These are phyloP conservation scores for Mareca strepera DNA, from an alignment of 2,797 vertebrate species.

Conservation along the genomic window DNA sequence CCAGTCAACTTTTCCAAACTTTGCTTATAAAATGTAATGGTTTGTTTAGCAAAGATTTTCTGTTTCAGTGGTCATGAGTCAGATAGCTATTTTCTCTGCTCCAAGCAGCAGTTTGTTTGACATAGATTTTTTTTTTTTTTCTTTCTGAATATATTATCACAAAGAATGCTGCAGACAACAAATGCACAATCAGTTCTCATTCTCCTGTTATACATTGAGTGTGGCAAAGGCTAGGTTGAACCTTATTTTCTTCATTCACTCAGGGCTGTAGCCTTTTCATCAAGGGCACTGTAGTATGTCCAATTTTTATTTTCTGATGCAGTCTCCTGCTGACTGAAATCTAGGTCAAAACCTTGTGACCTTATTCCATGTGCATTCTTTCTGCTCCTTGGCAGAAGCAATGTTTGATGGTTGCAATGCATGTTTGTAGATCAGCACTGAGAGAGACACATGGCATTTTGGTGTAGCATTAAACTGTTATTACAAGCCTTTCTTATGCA, in stretches of 20 bases:
- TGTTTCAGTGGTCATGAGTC: slow-evolving; percentile 35
- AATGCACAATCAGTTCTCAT: not conserved
- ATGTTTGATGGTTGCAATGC: slow-evolving; percentile 15
- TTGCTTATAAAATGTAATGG: slow-evolving; percentile 57
- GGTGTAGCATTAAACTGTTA: not conserved
- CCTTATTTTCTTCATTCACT: slow-evolving; percentile 19
- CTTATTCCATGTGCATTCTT: slow-evolving; percentile 31
- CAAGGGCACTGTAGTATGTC: slow-evolving; percentile 48
- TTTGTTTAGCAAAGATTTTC: slow-evolving; percentile 63
- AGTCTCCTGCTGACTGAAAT: slow-evolving; percentile 61
- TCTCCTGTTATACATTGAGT: not conserved
- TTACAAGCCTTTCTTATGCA: not conserved
- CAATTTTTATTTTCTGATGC: slow-evolving; percentile 65
- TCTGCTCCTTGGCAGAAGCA: not conserved
- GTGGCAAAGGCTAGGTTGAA: not conserved
- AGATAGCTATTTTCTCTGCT: slow-evolving; percentile 44
- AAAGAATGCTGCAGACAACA: not conserved
- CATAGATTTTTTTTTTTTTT: not conserved
- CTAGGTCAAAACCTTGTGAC: slow-evolving; percentile 68
- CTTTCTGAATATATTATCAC: not conserved
- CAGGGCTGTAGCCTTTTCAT: not conserved
- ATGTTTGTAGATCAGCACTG: not conserved
- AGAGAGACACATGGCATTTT: not conserved
- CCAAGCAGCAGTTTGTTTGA: slow-evolving; percentile 20
- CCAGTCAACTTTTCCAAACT: slow-evolving; percentile 43